A percentile compares a stretch with the other conserved stretches of the same genome.
These are phyloP conservation scores for Dromas ardeola DNA, from an alignment of 2,113 vertebrate species.

Conservation along the genomic window DNA sequence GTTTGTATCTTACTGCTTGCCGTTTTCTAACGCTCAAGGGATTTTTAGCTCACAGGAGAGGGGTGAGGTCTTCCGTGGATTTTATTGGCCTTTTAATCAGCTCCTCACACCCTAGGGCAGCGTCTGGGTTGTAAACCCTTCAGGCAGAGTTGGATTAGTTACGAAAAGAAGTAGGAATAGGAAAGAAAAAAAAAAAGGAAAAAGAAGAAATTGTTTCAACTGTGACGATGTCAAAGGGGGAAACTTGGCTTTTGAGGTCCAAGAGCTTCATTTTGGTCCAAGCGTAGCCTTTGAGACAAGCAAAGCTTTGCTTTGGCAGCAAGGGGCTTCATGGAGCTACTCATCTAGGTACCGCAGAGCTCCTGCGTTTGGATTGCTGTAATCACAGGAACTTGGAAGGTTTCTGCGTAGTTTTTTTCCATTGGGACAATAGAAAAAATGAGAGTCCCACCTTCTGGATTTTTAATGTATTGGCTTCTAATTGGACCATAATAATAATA, in stretches of 20 bases:
- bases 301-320: background rate
- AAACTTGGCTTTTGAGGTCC: background rate
- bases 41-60: background rate
- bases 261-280: background rate
- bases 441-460: background rate
- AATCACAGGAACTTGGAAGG: background rate
- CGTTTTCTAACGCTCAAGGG: background rate
- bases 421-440: background rate
- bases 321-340: background rate
- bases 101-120: background rate
- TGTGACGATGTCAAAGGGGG: background rate
- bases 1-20: background rate
- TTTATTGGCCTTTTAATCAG: background rate
- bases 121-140: background rate
- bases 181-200: background rate
- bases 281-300: background rate
- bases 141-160: background rate
- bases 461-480: background rate
- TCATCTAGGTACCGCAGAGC: background rate
- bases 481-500: background rate
- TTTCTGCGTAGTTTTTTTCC: too few species aligned
- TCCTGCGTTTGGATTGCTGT: background rate
- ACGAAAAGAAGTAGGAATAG: background rate
- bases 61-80: background rate
- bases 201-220: background rate